Evolutionary conservation across 2,113 vertebrate species (phyloP), one percentile per base, ranked within the genome.

Genomic region (Bothrops jararaca): DNA sequence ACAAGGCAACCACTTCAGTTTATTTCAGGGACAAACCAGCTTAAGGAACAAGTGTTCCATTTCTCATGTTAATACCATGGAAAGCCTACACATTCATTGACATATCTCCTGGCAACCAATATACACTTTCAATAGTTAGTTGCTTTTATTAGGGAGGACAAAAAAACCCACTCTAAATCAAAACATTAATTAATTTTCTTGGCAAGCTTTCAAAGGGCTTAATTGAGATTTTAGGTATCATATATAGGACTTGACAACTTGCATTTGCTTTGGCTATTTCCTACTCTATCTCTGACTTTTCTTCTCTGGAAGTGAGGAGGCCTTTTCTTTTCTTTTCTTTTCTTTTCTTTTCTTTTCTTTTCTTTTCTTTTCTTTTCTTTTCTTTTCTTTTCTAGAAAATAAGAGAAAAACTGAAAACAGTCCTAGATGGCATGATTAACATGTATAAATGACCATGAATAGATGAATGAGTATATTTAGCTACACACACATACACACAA

Each of bases 111-210:
- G 69, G 91, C 1, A 22, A 93, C 92, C 93, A 91, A 34, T 93
- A n/a, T 87, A 91, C 92, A 74, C 90, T 95, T 95, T 97, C 91
- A 96, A 94, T 94, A 96, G 96, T 96, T 95, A 97, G 90, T 91
- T 95, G 95, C 94, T 86, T 96, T 96, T 96, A 96, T 97, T 96
- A 94, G 22, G 57, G 92, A 95, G 93, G 97, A 97, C 92, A 42
- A 95, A 94, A 94, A 95, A 89, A 23, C n/a, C n/a, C 58, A 91
- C 95, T 97, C 91, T 96, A 96, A 97, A 96, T 97, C 96, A 95
- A 96, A 92, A 95, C 88, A 93, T 94, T 96, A 97, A 97, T 98
- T 98, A 97, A 96, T 97, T 97, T 96, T 95, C n/a, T 92, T 97
- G 97, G 96, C 96, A 96, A 95, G 94, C 95, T 93, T 97, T 97